phyloP scores from a whole-genome alignment of 2,888 invertebrate genomes.

The Elysia crispata region DNA sequence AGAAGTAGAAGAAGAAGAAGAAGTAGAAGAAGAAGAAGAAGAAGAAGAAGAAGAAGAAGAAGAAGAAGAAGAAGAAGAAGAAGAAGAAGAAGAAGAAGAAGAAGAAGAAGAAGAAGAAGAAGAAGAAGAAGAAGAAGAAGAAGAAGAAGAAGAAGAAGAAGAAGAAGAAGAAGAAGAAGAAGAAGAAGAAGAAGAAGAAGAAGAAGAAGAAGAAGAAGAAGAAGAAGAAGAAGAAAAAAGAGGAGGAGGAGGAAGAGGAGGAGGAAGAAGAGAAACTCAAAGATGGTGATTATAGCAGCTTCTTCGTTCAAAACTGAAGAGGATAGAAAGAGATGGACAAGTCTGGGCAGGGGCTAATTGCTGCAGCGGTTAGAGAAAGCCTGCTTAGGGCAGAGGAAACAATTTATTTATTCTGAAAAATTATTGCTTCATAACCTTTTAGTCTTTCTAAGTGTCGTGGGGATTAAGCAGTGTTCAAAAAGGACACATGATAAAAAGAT shows the following conservation, averaged over 20 bases:
- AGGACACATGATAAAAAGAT: too few relatives aligned
- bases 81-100: not conserved
- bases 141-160: not conserved
- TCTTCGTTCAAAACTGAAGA: not conserved
- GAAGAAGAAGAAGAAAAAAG: not conserved
- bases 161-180: not conserved
- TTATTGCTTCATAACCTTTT: too few relatives aligned
- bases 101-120: not conserved
- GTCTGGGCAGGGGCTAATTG: not conserved
- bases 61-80: constrained; percentile 27
- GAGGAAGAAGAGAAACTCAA: constrained; percentile 7
- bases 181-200: not conserved
- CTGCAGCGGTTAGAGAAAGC: not conserved
- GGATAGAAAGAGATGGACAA: constrained; percentile 3
- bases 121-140: constrained; percentile 9
- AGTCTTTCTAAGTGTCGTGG: too few relatives aligned
- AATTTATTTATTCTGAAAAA: too few relatives aligned
- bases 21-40: constrained; percentile 7
- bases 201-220: not conserved
- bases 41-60: not conserved
- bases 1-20: not conserved
- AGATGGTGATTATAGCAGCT: not conserved
- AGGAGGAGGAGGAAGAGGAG: constrained; percentile 12
- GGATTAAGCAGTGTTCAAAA: too few relatives aligned
- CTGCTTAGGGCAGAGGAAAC: too few relatives aligned